phyloP scores from a whole-genome alignment of 2,797 vertebrate genomes.

The Macrochelys suwanniensis region DNA sequence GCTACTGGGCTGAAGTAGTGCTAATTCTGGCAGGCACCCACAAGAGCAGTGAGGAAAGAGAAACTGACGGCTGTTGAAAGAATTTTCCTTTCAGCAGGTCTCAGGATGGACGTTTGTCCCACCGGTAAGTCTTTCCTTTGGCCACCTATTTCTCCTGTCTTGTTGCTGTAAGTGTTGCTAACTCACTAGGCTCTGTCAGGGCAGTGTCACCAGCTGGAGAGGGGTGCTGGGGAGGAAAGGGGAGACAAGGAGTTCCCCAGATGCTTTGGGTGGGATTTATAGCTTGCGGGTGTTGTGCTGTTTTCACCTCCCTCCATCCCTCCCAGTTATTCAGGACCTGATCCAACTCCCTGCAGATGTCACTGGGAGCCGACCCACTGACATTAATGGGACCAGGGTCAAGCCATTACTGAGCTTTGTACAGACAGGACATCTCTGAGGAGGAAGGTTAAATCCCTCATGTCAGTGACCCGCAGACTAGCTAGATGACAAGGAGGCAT shows the following conservation, averaged over 20 bases:
- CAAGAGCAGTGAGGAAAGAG: neutral
- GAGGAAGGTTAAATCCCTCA: neutral
- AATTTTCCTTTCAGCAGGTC: neutral
- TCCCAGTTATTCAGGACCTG: neutral
- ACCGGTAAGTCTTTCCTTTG: conserved; percentile 62
- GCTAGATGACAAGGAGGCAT: neutral
- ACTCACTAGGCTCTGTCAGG: fast-evolving
- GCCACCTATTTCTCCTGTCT: fast-evolving
- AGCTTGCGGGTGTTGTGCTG: neutral
- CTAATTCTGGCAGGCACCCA: conserved; percentile 49
- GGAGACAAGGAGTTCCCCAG: neutral
- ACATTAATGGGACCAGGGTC: neutral
- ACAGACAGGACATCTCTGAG: neutral
- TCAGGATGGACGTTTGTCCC: conserved; percentile 66
- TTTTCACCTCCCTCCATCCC: neutral
- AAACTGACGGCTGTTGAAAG: neutral
- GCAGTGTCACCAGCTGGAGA: neutral
- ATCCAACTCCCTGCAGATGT: neutral
- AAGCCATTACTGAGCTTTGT: neutral
- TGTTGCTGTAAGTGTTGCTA: neutral
- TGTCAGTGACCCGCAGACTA: neutral
- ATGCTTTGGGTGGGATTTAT: neutral
- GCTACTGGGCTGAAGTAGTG: neutral
- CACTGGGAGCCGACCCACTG: neutral
- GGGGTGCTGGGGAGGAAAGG: neutral